Base-by-base conservation (phyloP, 2,888 invertebrate genomes). In the Bellardia pandia region DNA sequence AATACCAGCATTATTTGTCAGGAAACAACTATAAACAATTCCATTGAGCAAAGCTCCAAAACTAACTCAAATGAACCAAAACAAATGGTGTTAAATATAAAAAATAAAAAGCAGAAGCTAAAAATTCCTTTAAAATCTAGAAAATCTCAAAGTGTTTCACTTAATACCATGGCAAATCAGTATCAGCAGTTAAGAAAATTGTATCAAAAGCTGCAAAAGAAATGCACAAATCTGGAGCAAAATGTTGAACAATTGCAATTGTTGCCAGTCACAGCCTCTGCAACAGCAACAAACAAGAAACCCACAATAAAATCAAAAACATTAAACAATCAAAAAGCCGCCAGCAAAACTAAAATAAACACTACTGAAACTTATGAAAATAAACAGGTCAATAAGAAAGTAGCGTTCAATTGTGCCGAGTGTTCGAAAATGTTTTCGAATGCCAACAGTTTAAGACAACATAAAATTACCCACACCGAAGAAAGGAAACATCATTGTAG, bases 401-500 rank as follows among this genome's bases (percentile, higher is more conserved):
- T 53, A 0, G 8, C 62, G 0, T 90, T 88, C 69, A 76, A 72
- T 6, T 90, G 90, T 53, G 78, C 74, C 11, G 85, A 83, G 8
- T 90, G 90, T 30, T 69, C 80, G 2, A 90, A 90, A 74, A 60
- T 79, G 1, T 90, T 90, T 72, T 74, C 88, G 1, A 89, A 88
- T 42, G 79, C 88, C 3, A 90, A 90, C 62, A 88, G 89, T 80
- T 90, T 94, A 5, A 90, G 91, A 23, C 93, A 94, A 86, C 94
- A 94, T 88, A 91, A 91, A 74, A 92, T 93, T 16, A 93, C 93
- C 2, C 94, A 94, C 89, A 90, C 91, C 9, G 90, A 91, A 53
- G 91, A 92, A 84, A 89, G 92, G n/a, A 90, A 91, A 7, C 92
- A 93, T 85, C 92, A 91, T 83, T 93, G 93, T 71, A 90, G 89